Base-by-base conservation (phyloP, 2,113 vertebrate genomes). In the Ancistrus triradiatus region DNA sequence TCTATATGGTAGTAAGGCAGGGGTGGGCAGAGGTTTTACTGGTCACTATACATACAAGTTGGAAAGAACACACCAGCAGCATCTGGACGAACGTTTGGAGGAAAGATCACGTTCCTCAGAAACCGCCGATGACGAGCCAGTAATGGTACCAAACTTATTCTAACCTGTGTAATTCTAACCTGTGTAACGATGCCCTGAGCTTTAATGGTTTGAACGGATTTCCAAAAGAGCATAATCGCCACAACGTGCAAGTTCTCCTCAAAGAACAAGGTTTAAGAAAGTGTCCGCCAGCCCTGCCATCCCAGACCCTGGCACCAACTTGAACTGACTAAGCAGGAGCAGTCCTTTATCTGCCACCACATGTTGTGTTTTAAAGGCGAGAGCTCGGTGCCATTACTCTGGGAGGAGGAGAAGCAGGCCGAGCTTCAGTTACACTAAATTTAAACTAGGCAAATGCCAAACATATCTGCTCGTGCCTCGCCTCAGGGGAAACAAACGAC, bases 381-480 rank as follows among this genome's bases (percentile, higher is more conserved):
- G 57, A 77, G 74, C 80, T 83, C 51, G 66, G 69, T 72, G 75
- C 78, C 77, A 78, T 84, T 84, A 77, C 74, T 76, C 76, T 47
- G 66, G 46, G 58, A 66, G 78, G 79, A 83, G 84, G 82, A 85
- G 82, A 86, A 81, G 78, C 79, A 84, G 73, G 46, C 75, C 80
- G n/a, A 84, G 86, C 79, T 89, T 87, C 77, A 81, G 87, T 89
- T 89, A 88, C 85, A 87, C 88, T 89, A 86, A 87, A 88, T 88
- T 89, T 89, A 89, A 89, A 87, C 85, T 85, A 88, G 83, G 88
- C 85, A 87, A 85, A 88, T 90, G 85, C 86, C 86, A 82, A 78
- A 79, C 87, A 89, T 89, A 84, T 77, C 84, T 87, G 83, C 81
- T 85, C 78, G 76, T 85, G 84, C 85, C 84, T 85, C 78, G 42